phyloP scores from a whole-genome alignment of 2,888 invertebrate genomes.

The Xiphydria camelus region DNA sequence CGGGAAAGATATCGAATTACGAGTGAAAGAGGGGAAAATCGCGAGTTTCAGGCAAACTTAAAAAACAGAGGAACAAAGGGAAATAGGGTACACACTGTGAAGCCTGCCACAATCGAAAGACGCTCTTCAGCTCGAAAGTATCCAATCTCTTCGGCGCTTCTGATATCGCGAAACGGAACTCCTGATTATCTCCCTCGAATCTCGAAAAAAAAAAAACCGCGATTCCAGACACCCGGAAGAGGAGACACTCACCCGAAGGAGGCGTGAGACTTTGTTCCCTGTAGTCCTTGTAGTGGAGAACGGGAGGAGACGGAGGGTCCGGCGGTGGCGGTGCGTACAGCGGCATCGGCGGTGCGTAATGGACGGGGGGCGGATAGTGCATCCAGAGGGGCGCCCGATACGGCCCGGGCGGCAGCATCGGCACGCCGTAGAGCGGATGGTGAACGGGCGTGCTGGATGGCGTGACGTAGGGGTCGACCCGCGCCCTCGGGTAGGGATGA shows the following conservation, averaged over 20 bases:
- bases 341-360: conserved; percentile 57
- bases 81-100: too few species aligned
- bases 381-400: conserved; percentile 61
- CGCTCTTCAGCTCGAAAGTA: too few species aligned
- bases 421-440: conserved; percentile 53
- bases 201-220: too few species aligned
- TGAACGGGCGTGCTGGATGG: conserved; percentile 46
- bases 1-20: too few species aligned
- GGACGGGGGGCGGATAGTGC: conserved; percentile 60
- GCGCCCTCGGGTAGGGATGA: conserved; percentile 48
- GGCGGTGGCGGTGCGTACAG: conserved; percentile 55
- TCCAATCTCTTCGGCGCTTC: too few species aligned
- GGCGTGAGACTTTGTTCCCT: conserved; percentile 56
- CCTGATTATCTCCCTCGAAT: too few species aligned
- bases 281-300: conserved; percentile 56
- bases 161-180: too few species aligned
- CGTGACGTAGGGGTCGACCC: conserved; percentile 49
- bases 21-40: too few species aligned
- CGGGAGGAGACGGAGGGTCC: conserved; percentile 50
- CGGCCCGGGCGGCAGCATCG: conserved; percentile 57
- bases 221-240: too few species aligned
- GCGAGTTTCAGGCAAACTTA: too few species aligned
- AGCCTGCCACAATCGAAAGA: too few species aligned
- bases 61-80: too few species aligned
- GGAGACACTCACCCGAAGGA: conserved; percentile 52